Conservation (phyloP, 1,140 invertebrate genomes). For the Tetranychus urticae region DNA sequence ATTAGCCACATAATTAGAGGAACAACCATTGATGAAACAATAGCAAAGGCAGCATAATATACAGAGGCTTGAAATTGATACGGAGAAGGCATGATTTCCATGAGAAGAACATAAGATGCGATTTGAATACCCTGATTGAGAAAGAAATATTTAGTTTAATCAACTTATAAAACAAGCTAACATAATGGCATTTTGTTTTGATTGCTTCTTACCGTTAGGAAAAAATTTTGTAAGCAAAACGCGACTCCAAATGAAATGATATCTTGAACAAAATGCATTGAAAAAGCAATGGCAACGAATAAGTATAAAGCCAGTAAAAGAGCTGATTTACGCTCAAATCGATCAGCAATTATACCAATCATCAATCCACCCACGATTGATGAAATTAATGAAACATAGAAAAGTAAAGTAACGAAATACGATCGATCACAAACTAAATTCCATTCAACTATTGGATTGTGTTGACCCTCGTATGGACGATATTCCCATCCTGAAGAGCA, state of each 20-base stretch:
- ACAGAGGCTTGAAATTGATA: conserved; percentile 25
- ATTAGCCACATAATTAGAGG: conserved; percentile 16
- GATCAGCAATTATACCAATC: conserved; percentile 27
- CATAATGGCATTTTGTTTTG: not conserved
- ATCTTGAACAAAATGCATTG: conserved; percentile 21
- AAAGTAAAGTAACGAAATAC: conserved; percentile 22
- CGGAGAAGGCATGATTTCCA: conserved; percentile 27
- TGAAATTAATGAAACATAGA: conserved; percentile 25
- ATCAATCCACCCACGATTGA: conserved; percentile 29
- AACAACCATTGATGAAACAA: not conserved
- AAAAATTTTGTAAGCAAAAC: conserved; percentile 25
- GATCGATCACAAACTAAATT: conserved; percentile 27
- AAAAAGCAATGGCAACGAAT: conserved; percentile 21
- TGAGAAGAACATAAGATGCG: conserved; percentile 21
- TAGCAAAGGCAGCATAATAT: conserved; percentile 5
- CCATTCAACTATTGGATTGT: conserved; percentile 22
- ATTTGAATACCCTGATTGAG: conserved; percentile 15
- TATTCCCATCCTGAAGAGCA: conserved; percentile 20
- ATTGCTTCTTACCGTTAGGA: conserved; percentile 21
- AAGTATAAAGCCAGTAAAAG: conserved; percentile 17
- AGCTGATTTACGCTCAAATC: conserved; percentile 25
- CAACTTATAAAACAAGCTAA: not conserved
- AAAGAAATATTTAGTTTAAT: not conserved
- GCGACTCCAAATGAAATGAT: conserved; percentile 26
- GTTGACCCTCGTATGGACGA: conserved; percentile 14